Evolutionary conservation across 2,113 vertebrate species (phyloP).

Genomic region (Orientallactaga bullata): DNA sequence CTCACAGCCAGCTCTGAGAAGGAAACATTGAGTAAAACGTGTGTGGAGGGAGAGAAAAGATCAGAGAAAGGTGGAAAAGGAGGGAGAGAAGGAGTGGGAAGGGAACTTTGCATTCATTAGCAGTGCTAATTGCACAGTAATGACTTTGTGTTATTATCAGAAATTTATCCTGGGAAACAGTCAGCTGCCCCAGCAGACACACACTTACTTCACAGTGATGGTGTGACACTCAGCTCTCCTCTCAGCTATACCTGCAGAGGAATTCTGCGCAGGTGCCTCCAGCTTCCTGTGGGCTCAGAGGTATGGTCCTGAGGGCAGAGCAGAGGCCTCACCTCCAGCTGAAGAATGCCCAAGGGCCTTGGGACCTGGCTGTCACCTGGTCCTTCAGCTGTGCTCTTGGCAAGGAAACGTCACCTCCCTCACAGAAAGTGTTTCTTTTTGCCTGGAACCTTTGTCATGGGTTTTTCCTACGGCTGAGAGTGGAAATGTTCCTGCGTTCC

Average conservation of each 20-base stretch:
- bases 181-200: constrained; percentile 74
- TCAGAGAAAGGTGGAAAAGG: neutral
- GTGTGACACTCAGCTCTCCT: constrained; percentile 5
- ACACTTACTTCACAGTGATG: neutral
- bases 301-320: neutral
- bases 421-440: neutral
- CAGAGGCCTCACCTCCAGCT: neutral
- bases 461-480: too few relatives aligned
- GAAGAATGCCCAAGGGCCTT: neutral
- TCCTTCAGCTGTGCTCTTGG: neutral
- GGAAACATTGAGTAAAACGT: neutral
- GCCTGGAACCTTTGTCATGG: neutral
- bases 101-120: constrained; percentile 62
- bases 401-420: neutral
- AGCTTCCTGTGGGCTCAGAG: neutral
- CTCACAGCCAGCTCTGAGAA: neutral
- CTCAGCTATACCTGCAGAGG: neutral
- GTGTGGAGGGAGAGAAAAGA: neutral
- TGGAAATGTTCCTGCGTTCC: neutral
- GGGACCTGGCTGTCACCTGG: neutral
- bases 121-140: constrained; percentile 75
- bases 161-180: constrained; percentile 79
- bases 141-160: constrained; percentile 76
- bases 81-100: neutral
- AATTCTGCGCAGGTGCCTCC: neutral